phyloP scores from a whole-genome alignment of 2,113 vertebrate genomes.

The Edolisoma coerulescens region DNA sequence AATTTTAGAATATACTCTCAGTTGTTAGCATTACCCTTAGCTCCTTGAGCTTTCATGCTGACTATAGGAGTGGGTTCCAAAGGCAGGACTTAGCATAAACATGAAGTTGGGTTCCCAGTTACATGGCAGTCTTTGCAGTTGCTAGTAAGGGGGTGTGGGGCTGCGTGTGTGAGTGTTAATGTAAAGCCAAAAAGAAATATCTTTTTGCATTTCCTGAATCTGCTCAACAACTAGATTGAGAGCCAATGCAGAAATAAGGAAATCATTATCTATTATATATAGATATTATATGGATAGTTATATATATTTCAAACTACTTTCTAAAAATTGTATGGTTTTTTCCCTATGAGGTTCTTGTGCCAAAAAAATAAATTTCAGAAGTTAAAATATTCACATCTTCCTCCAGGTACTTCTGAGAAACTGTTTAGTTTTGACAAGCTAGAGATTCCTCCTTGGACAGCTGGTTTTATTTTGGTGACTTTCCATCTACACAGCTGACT shows the following conservation, averaged over 20 bases:
- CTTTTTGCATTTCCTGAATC: not conserved
- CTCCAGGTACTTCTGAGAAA: not conserved
- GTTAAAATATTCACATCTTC: not conserved
- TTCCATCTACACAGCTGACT: constrained; percentile 26
- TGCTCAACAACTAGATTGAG: not conserved
- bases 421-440: not conserved
- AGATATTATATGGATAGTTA: not conserved
- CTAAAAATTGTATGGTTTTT: not conserved
- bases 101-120: not conserved
- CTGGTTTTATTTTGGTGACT: constrained; percentile 36
- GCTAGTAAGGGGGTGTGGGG: not conserved
- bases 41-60: not conserved
- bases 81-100: not conserved
- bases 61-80: not conserved
- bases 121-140: not conserved
- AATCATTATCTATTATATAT: not conserved
- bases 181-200: not conserved
- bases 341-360: not conserved
- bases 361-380: not conserved
- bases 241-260: not conserved
- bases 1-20: not conserved
- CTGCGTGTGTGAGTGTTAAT: not conserved
- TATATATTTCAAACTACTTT: not conserved
- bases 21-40: not conserved
- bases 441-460: not conserved